Base-by-base conservation (phyloP, 1,140 invertebrate species). In the Phymorhynchus buccinoides region DNA sequence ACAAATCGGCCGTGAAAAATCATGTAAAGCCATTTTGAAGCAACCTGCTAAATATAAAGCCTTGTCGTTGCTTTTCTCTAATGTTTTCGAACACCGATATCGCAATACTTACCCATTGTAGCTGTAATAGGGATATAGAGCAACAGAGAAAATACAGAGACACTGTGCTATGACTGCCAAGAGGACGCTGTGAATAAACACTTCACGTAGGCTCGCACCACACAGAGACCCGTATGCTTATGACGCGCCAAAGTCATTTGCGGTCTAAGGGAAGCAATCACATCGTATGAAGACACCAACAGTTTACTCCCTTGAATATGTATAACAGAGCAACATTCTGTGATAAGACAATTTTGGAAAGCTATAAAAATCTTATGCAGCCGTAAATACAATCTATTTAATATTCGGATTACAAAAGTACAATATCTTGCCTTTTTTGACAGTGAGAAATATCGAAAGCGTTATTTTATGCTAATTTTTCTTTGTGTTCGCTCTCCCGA, bases 191-290 rank as follows among this genome's bases (percentile, higher is more conserved):
- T 83, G 86, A 87, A 87, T 87, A 87, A 87, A 85, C 86, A 81
- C 81, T 87, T 87, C 86, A 87, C 84, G 84, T 87, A 80, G 84
- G 84, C 84, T 87, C 62, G 35, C 68, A 62, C 56, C 71, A 87
- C 81, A 87, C 56, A 87, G 86, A 87, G 86, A 87, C 86, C 86
- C 86, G 86, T 87, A 87, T 87, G 86, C 66, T 22, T 32, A 85
- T 78, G 66, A 84, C 86, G 86, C 86, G 83, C 82, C 68, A 75
- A 44, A 41, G 30, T 18, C 9, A 32, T 32, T 56, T 68, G 22
- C 84, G 62, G 48, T 79, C 68, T 16, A 85, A 68, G 83, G 86
- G 84, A 80, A 32, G 66, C 35, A 79, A 86, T 30, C 37, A 16
- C 56, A 62, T 22, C 56, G n/a, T 27, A 22, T 0, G 6, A 18